Base-by-base conservation (phyloP, 1,140 invertebrate genomes). In the Fopius arisanus region DNA sequence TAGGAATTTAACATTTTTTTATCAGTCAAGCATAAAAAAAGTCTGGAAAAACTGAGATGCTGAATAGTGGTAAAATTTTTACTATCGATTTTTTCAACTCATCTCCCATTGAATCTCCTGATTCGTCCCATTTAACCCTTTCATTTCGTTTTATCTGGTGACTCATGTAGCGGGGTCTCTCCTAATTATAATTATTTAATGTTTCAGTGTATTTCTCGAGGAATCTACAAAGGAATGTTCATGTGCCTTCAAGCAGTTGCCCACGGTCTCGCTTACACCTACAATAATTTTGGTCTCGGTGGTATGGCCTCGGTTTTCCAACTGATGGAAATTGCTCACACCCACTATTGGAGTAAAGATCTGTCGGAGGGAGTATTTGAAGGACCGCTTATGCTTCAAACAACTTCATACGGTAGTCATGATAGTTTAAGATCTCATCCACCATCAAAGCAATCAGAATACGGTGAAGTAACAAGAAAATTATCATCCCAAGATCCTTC, bases 301-400 rank as follows among this genome's bases (percentile, higher is more conserved):
- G 98, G 98, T 23, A 97, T 99, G 94, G 98, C 98, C 0, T 98
- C 96, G 2, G 96, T 97, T 12, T 98, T 97, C 86, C 97, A 98
- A 87, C 89, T 99, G 59, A 92, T 99, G 75, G 98, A 99, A 90
- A 97, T 99, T 82, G 96, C 97, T 1, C 97, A 99, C 86, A 99
- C 98, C 0, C 98, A 99, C 87, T 99, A 96, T 84, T 99, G 97
- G 97, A 94, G 94, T 65, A 95, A 96, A 83, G 97, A 98, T 82
- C 83, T 94, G 1, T 88, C 88, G 12, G 92, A 95, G 51, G 90
- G 77, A 59, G 85, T 81, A 28, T 88, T 90, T 26, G 89, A 90
- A 66, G 85, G 81, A 62, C 88, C 86, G 9, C 79, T 88, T 23
- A 82, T 90, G 62, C 90, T 90, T n/a, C 90, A 90, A 85, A 88